phyloP scores from a whole-genome alignment of 2,113 vertebrate species.

The Halcyon senegalensis region DNA sequence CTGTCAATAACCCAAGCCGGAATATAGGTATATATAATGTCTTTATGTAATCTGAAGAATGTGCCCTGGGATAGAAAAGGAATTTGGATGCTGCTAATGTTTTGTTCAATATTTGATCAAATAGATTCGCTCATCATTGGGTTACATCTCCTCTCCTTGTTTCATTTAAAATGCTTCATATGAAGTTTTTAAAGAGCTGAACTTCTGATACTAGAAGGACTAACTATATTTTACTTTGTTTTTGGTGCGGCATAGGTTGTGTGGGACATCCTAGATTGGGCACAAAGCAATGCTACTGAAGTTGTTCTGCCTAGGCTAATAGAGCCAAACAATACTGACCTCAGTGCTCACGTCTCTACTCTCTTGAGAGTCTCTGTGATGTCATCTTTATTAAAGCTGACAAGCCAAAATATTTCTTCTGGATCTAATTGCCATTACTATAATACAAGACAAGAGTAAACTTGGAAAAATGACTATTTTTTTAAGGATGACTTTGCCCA shows the following conservation, averaged over 20 bases:
- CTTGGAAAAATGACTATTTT: not conserved
- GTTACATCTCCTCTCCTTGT: not conserved
- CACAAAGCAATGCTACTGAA: not conserved
- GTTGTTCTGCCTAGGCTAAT: not conserved
- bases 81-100: slow-evolving; percentile 5
- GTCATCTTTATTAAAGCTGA: not conserved
- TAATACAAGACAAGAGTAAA: not conserved
- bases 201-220: not conserved
- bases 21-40: not conserved
- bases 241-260: not conserved
- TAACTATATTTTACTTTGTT: not conserved
- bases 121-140: not conserved
- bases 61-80: not conserved
- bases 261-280: not conserved
- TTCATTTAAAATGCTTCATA: not conserved
- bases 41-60: not conserved
- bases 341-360: not conserved
- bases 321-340: not conserved
- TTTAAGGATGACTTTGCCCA: not conserved
- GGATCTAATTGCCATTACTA: not conserved
- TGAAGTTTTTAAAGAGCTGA: not conserved
- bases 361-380: not conserved
- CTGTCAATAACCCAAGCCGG: not conserved
- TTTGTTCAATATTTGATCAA: slow-evolving; percentile 2
- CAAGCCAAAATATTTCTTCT: not conserved